Evolutionary conservation across 1,140 invertebrate genomes (phyloP), one percentile per base, ranked within the genome.

Genomic region (Manduca sexta): DNA sequence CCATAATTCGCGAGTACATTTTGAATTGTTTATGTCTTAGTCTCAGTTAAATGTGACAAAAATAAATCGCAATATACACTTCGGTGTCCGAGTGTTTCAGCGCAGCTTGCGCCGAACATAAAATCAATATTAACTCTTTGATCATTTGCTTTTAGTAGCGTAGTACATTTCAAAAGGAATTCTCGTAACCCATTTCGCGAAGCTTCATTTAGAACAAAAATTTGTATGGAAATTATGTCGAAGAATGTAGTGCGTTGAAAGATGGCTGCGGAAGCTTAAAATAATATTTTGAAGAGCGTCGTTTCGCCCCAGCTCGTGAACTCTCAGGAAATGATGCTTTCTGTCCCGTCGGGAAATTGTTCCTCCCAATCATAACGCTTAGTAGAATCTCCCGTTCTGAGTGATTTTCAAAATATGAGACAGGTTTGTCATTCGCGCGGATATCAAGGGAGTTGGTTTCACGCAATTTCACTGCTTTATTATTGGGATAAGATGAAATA

Each of bases 261-360:
- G 66, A 72, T 69, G 70, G 73, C 75, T 64, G 64, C 64, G 72
- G 74, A 78, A 79, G 77, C 68, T 74, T 74, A 69, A 81, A 81
- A 84, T 84, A 79, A 83, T 82, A 84, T 83, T 81, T 74, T 60
- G 68, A 67, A 75, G 60, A 59, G 37, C 60, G 63, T 65, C 58
- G 59, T 52, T 56, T 57, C 61, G 66, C 59, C 57, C 66, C 55
- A 64, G 59, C 64, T 72, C 72, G 58, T 61, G 65, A 69, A 65
- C 60, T 67, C 33, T 30, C 64, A 79, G 81, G 81, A 84, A 84
- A 84, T 81, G 77, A 81, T 72, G 60, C 67, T 70, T 66, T 74
- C 71, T 77, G 73, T 66, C 69, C 77, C 72, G 62, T 48, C 69
- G 77, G 81, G 78, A 82, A 81, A 82, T 81, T 74, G 76, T 74